phyloP scores from a whole-genome alignment of 2,797 vertebrate species.

The Serranus cabrilla region DNA sequence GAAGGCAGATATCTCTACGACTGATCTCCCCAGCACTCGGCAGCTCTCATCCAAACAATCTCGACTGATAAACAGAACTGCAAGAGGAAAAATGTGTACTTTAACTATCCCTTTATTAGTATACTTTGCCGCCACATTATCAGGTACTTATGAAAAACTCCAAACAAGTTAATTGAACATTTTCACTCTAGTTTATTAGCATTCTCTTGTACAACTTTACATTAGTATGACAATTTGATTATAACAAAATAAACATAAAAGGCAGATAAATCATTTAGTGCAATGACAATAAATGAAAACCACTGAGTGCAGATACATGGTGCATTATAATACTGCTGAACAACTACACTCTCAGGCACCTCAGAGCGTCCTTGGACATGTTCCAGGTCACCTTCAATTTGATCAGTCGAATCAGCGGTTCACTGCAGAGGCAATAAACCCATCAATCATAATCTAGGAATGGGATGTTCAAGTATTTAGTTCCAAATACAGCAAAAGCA shows the following conservation, averaged over 20 bases:
- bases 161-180: conserved; percentile 14
- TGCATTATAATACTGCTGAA: conserved; percentile 51
- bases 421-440: conserved; percentile 31
- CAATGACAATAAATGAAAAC: conserved; percentile 67
- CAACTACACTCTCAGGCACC: conserved; percentile 35
- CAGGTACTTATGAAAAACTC: background rate
- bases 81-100: too few species aligned
- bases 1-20: too few species aligned
- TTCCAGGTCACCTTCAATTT: conserved; percentile 47
- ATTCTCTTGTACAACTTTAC: conserved; percentile 72
- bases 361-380: conserved; percentile 23
- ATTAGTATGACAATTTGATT: conserved; percentile 60
- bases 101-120: background rate
- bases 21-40: too few species aligned
- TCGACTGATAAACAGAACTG: too few species aligned
- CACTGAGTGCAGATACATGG: conserved; percentile 56
- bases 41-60: too few species aligned
- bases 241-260: conserved; percentile 76
- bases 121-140: background rate
- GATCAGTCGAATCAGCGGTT: conserved; percentile 22
- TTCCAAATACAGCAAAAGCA: conserved; percentile 3
- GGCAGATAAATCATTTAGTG: conserved; percentile 76
- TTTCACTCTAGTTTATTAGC: conserved; percentile 76
- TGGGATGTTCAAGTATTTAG: conserved; percentile 4
- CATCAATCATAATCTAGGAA: conserved; percentile 7